Conservation (phyloP, 2,888 invertebrate species). For the Agrenia bidenticulata region DNA sequence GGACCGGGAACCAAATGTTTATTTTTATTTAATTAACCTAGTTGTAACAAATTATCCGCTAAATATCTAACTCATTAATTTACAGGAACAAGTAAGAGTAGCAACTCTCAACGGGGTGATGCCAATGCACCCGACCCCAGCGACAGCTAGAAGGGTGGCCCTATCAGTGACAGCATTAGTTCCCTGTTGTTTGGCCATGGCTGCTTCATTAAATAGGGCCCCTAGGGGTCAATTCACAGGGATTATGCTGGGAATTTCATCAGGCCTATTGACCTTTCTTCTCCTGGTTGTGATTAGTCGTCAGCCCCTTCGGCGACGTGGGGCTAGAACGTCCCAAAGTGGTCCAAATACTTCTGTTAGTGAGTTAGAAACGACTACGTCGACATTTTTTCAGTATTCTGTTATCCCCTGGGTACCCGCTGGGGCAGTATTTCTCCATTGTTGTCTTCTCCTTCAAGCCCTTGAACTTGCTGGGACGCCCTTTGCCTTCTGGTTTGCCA, state of each 20-base stretch:
- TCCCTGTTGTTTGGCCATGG: conserved; percentile 47
- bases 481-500: conserved; percentile 63
- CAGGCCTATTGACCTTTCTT: conserved; percentile 50
- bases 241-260: conserved; percentile 49
- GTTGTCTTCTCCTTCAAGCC: conserved; percentile 62
- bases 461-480: conserved; percentile 66
- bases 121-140: conserved; percentile 49
- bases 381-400: conserved; percentile 46
- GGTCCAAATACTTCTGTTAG: conserved; percentile 5
- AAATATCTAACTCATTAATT: neutral
- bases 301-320: conserved; percentile 59
- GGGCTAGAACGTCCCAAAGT: neutral
- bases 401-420: conserved; percentile 58
- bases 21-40: neutral
- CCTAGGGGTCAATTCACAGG: conserved; percentile 46
- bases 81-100: conserved; percentile 46
- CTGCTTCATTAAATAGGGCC: conserved; percentile 56
- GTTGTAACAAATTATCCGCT: neutral
- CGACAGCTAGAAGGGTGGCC: conserved; percentile 51
- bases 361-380: conserved; percentile 19
- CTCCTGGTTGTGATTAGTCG: conserved; percentile 60
- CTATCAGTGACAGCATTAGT: conserved; percentile 49
- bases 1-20: neutral
- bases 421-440: conserved; percentile 59
- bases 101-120: conserved; percentile 49